Conservation (phyloP, 2,113 vertebrate species). For the Xenopus borealis region DNA sequence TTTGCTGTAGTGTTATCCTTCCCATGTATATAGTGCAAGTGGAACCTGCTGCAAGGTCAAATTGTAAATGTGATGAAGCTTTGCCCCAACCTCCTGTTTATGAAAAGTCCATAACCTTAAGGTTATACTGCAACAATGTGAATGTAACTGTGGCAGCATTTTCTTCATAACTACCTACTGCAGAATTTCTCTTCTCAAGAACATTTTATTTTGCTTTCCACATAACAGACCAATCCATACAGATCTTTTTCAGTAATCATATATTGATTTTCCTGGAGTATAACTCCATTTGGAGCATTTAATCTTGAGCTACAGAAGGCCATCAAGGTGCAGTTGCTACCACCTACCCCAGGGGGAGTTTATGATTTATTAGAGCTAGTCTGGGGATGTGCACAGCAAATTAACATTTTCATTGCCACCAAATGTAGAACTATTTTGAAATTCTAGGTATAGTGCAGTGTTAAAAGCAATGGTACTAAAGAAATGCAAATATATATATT, state of each 20-base stretch:
- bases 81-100: neutral
- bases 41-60: constrained; percentile 5
- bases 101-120: constrained; percentile 18
- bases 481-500: no score
- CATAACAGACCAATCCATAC: constrained; percentile 81
- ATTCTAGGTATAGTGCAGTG: no score
- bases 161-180: constrained; percentile 33
- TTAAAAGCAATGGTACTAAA: neutral
- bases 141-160: constrained; percentile 51
- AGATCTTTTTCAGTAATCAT: constrained; percentile 90
- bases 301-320: constrained; percentile 81
- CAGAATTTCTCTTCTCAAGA: constrained; percentile 66
- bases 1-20: no score
- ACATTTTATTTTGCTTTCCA: constrained; percentile 67
- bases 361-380: constrained; percentile 80
- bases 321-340: constrained; percentile 82
- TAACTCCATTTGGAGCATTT: constrained; percentile 91
- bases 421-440: neutral
- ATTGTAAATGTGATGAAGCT: neutral
- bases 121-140: constrained; percentile 35
- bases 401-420: constrained; percentile 1
- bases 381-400: neutral
- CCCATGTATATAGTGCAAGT: neutral
- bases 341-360: constrained; percentile 88
- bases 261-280: constrained; percentile 92